Percentiles rank a stretch among this genome's conserved stretches.
phyloP scores from a whole-genome alignment of 2,888 invertebrate genomes.

The Sepioteuthis lessoniana region DNA sequence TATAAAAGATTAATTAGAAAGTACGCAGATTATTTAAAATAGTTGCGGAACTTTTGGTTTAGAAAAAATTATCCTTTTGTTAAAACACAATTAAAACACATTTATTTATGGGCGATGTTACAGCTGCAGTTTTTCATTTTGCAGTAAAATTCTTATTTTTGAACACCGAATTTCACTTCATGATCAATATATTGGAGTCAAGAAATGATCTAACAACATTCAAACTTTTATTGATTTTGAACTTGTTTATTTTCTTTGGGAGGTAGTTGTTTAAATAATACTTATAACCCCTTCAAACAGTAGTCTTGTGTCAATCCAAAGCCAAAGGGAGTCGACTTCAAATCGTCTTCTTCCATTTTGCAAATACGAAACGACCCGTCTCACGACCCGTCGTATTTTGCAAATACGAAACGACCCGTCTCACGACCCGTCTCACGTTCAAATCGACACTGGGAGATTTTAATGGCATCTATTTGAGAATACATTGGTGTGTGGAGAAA shows the following conservation, averaged over 20 bases:
- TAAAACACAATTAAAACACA: too few relatives aligned
- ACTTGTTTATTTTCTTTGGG: background rate
- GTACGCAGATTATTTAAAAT: too few relatives aligned
- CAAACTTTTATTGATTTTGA: background rate
- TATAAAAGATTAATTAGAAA: too few relatives aligned
- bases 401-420: background rate
- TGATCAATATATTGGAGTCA: background rate
- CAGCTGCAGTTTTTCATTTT: too few relatives aligned
- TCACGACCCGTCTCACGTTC: background rate
- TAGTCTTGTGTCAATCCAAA: background rate
- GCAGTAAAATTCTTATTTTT: background rate
- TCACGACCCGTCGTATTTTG: too few relatives aligned
- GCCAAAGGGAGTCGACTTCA: background rate
- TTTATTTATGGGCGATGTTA: too few relatives aligned
- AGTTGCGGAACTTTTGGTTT: too few relatives aligned
- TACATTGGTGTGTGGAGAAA: background rate
- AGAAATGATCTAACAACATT: background rate
- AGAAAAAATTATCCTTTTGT: too few relatives aligned
- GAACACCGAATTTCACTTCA: background rate
- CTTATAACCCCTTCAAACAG: too few relatives aligned
- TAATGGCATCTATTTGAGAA: background rate
- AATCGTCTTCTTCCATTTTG: background rate
- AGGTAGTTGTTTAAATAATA: background rate
- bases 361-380: background rate
- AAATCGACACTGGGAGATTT: background rate